phyloP scores from a whole-genome alignment of 2,797 vertebrate genomes.

The Galago senegalensis region DNA sequence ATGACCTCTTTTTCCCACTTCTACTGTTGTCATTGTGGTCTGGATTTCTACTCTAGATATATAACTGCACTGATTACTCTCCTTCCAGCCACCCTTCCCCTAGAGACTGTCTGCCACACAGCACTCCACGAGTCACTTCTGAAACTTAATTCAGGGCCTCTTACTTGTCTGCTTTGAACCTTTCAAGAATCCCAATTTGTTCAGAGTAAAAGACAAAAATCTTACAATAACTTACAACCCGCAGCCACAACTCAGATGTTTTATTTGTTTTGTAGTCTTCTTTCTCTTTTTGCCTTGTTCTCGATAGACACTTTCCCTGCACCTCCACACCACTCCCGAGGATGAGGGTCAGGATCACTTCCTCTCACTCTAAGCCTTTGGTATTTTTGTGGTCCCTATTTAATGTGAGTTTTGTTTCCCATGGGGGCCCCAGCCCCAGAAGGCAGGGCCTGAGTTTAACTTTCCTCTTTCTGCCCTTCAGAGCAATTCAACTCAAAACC shows the following conservation, averaged over 20 bases:
- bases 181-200: neutral
- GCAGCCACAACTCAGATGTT: neutral
- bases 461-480: neutral
- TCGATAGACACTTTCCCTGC: neutral
- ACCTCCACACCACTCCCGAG: neutral
- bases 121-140: neutral
- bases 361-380: neutral
- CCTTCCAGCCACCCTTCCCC: rapidly evolving
- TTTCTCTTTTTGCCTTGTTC: neutral
- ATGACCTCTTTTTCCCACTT: neutral
- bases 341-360: neutral
- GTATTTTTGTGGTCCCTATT: neutral
- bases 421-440: neutral
- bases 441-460: neutral
- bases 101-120: neutral
- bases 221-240: neutral
- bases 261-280: neutral
- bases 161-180: neutral
- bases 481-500: neutral
- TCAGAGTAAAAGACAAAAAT: neutral
- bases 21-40: neutral
- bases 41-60: neutral
- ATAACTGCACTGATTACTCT: neutral
- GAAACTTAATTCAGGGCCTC: neutral
- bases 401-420: neutral